Conservation (phyloP, 1,140 invertebrate genomes). For the Pseudachorutes palmiensis region DNA sequence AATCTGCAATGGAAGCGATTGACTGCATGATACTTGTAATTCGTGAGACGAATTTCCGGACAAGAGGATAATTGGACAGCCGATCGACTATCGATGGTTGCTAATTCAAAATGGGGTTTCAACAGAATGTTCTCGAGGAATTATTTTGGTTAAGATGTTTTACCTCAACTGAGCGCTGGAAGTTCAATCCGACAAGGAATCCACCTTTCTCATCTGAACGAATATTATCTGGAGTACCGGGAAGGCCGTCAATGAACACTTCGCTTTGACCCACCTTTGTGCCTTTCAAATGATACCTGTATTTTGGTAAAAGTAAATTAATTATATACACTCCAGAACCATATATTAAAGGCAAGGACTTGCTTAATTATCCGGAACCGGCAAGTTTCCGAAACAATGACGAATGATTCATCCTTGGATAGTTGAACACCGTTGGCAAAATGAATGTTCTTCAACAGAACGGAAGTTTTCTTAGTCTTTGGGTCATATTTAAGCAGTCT, state of each 20-base stretch:
- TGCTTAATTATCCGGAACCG: constrained; percentile 47
- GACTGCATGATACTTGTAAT: constrained; percentile 35
- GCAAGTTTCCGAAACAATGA: constrained; percentile 60
- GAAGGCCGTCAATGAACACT: constrained; percentile 65
- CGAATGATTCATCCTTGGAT: constrained; percentile 62
- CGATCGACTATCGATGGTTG: constrained; percentile 41
- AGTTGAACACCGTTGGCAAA: constrained; percentile 75
- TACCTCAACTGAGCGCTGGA: constrained; percentile 39
- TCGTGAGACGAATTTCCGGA: constrained; percentile 42
- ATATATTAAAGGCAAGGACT: constrained; percentile 20
- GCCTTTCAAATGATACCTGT: constrained; percentile 66
- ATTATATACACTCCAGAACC: neutral
- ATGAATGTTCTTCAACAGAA: constrained; percentile 59
- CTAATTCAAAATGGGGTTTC: constrained; percentile 17
- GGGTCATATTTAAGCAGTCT: constrained; percentile 61
- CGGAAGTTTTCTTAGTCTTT: constrained; percentile 53
- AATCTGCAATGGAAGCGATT: constrained; percentile 27
- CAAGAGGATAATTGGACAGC: constrained; percentile 40
- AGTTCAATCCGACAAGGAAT: constrained; percentile 56
- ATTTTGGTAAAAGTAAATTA: constrained; percentile 16
- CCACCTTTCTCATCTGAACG: constrained; percentile 57
- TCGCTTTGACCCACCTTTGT: constrained; percentile 62
- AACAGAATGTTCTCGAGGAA: no score
- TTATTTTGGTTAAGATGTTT: no score
- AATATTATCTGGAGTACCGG: constrained; percentile 73